These are phyloP conservation scores for Hestina assimilis DNA, from an alignment of 1,140 invertebrate genomes.

Conservation along the genomic window DNA sequence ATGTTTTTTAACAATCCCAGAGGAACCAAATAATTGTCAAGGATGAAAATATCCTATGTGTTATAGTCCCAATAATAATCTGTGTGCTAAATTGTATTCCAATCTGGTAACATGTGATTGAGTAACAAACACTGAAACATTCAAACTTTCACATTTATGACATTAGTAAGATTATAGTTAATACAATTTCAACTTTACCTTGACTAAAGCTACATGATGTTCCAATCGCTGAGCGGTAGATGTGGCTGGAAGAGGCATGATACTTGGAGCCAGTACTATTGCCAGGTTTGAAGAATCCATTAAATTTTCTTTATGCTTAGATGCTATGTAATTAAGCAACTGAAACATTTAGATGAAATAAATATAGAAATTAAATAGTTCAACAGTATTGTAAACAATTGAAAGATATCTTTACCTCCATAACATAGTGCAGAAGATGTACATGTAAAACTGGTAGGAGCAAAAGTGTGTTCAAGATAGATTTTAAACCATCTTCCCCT, in stretches of 20 bases:
- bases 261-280: conserved; percentile 88
- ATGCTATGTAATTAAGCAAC: conserved; percentile 73
- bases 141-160: no score
- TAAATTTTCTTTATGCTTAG: conserved; percentile 83
- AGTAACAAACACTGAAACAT: no score
- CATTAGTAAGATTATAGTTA: no score
- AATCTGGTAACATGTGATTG: no score
- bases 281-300: conserved; percentile 90
- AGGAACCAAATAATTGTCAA: no score
- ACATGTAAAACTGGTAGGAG: conserved; percentile 73
- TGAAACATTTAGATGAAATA: conserved; percentile 33
- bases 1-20: no score
- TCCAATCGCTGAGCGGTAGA: conserved; percentile 80
- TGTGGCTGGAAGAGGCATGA: conserved; percentile 86
- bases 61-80: no score
- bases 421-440: conserved; percentile 74
- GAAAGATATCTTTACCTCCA: conserved; percentile 60
- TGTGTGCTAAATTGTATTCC: no score
- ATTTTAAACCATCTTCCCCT: conserved; percentile 62
- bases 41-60: no score
- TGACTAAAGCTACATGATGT: conserved; percentile 77
- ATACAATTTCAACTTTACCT: conserved; percentile 19
- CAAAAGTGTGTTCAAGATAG: conserved; percentile 67
- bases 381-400: neutral
- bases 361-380: neutral